A percentile compares a stretch with the other conserved stretches of the same genome.
phyloP scores from a whole-genome alignment of 2,888 invertebrate species.

The Holacanthella duospinosa region DNA sequence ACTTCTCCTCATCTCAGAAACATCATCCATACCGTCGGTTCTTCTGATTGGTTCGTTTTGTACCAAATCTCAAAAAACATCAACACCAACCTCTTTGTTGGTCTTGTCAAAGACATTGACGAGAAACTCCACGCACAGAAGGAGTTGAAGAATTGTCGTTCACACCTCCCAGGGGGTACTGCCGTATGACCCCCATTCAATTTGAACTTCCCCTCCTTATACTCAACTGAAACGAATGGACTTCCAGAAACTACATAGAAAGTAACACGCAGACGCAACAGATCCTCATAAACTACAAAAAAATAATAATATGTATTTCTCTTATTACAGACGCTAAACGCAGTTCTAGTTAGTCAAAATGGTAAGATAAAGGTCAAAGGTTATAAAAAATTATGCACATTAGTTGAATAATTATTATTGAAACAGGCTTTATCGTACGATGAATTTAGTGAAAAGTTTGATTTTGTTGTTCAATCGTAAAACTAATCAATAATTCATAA shows the following conservation, averaged over 20 bases:
- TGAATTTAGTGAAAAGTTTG: too few relatives aligned
- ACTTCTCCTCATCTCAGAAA: background rate
- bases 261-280: background rate
- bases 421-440: too few relatives aligned
- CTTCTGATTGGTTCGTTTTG: conserved; percentile 8
- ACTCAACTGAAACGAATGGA: conserved; percentile 5
- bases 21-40: background rate
- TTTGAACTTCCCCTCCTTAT: background rate
- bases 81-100: conserved; percentile 4
- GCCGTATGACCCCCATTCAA: background rate
- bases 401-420: too few relatives aligned
- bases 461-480: too few relatives aligned
- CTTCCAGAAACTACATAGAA: conserved; percentile 2
- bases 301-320: too few relatives aligned
- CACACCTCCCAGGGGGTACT: background rate
- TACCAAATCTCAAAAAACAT: conserved; percentile 11
- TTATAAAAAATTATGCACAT: too few relatives aligned
- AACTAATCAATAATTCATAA: too few relatives aligned
- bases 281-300: background rate
- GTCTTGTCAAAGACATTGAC: background rate
- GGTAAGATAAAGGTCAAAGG: too few relatives aligned
- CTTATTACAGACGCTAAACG: too few relatives aligned
- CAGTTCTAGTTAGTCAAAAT: too few relatives aligned
- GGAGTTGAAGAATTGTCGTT: background rate
- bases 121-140: conserved; percentile 1